Base-by-base conservation (phyloP, 2,888 invertebrate species). In the Apocheima hispidaria region DNA sequence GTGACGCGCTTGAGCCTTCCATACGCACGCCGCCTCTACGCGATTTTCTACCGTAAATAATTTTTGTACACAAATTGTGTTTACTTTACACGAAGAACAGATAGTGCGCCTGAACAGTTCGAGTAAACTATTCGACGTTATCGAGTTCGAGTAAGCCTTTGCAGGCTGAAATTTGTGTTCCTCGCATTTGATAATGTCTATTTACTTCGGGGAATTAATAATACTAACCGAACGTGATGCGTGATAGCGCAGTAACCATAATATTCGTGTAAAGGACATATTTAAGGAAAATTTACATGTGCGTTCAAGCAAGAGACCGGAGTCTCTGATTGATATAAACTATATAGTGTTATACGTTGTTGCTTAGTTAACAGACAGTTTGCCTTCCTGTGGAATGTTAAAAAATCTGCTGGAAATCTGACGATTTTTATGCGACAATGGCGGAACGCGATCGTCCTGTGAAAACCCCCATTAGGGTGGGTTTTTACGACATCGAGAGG, bases 401-500 rank as follows among this genome's bases (percentile, higher is more conserved):
- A 60, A 74, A 71, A 77, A 66, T 77, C 66, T 71, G 78, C 75
- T 78, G 72, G 77, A 75, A 81, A 76, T 79, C 81, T 81, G 75
- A 82, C 82, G 82, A 82, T 82, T 80, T 75, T 77, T 73, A 77
- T 78, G 79, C 82, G 77, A 83, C 84, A 87, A 94, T 94, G 94
- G 93, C 94, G 86, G 94, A 94, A 71, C 90, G 93, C 55, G 93
- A 93, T 79, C 91, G 93, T 84, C 91, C 90, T 81, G 90, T 92
- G 72, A 95, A 95, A 90, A 95, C 94, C 77, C 95, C 96, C 75
- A 96, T 97, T 83, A 95, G 97, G 80, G 98, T 99, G 82, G 99
- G 99, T 76, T 98, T 98, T 94, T 99, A 99, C 92, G 98, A 99
- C 91, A 98, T 99, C 88, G 98, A 98, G 92, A 95, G 97, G 83